Base-by-base conservation (phyloP, 2,797 vertebrate genomes). In the Enoplosus armatus region DNA sequence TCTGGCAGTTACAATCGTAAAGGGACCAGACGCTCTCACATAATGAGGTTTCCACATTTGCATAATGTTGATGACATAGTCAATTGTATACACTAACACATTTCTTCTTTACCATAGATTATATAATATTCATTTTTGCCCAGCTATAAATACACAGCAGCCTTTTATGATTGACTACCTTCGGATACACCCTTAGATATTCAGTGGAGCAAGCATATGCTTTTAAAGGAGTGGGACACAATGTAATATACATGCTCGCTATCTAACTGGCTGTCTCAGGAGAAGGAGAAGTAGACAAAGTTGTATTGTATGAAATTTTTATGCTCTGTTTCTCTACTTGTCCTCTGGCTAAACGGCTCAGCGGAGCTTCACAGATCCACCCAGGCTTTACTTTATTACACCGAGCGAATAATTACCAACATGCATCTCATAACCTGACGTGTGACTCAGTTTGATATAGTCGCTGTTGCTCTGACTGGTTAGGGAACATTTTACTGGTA, bases 211-310 rank as follows among this genome's bases (percentile, higher is more conserved):
- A 55, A 24, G 54, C 4, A 12, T 22, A 1, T 24, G 47, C 63
- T 64, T 71, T 77, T 54, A 74, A 69, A 29, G 67, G 27, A 61
- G 26, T 8, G 18, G 24, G 18, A n/a, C 12, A 6, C 10, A 5
- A 72, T 58, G 31, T 61, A 29, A 72, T 29, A 54, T 24, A 63
- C 31, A 74, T 59, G 56, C 18, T 71, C 55, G n/a, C 37, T 4
- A 7, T 77, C 20, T 55, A 24, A 62, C 37, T 50, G 27, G 51
- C 16, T 6, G 39, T 71, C 76, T 77, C 37, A 9, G 59, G 37
- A 35, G 55, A 31, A 8, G 27, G 4, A 63, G 70, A 47, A 35
- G 33, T 1, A 20, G 56, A 64, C 14, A 1, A 26, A 14, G 58
- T 68, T 71, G 8, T 24, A n/a, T 8, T 8, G 0, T 55, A 47